These are phyloP conservation scores for Hirudo medicinalis DNA, from an alignment of 1,140 invertebrate genomes.

Conservation along the genomic window DNA sequence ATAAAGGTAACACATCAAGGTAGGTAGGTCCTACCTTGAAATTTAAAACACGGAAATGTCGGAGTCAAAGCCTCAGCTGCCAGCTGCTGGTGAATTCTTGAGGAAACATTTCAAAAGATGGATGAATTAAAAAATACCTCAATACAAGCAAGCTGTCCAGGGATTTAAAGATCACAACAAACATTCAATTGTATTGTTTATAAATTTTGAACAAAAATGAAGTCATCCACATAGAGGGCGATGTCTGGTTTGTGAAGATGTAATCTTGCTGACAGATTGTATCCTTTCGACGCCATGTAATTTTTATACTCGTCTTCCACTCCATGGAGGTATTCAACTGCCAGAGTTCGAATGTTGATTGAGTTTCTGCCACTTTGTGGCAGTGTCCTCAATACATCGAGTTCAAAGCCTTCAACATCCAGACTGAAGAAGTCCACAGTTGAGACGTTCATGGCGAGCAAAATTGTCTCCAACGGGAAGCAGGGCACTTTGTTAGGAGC, in stretches of 20 bases:
- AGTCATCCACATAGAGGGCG: slow-evolving; percentile 5
- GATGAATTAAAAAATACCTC: too few species aligned
- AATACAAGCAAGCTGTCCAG: too few species aligned
- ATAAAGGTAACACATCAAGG: too few species aligned
- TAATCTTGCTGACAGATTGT: not conserved
- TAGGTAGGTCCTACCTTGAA: too few species aligned
- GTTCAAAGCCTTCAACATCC: slow-evolving; percentile 34
- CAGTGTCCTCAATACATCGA: slow-evolving; percentile 22
- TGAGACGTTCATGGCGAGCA: slow-evolving; percentile 22
- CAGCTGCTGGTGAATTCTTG: too few species aligned
- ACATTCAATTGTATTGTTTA: too few species aligned
- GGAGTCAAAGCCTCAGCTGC: too few species aligned
- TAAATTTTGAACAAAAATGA: slow-evolving; percentile 18
- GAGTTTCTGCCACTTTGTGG: slow-evolving; percentile 26
- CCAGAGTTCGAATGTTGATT: slow-evolving; percentile 24
- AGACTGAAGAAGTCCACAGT: slow-evolving; percentile 32
- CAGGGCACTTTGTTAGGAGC: not conserved
- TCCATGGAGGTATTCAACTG: slow-evolving; percentile 14
- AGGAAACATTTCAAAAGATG: too few species aligned
- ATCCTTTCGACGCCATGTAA: slow-evolving; percentile 10
- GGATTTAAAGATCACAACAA: too few species aligned
- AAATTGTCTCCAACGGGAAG: slow-evolving; percentile 15
- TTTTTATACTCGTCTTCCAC: not conserved
- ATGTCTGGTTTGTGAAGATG: not conserved
- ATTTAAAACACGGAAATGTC: too few species aligned